Base-by-base conservation (phyloP, 2,888 invertebrate genomes). In the Eupsilia transversa region DNA sequence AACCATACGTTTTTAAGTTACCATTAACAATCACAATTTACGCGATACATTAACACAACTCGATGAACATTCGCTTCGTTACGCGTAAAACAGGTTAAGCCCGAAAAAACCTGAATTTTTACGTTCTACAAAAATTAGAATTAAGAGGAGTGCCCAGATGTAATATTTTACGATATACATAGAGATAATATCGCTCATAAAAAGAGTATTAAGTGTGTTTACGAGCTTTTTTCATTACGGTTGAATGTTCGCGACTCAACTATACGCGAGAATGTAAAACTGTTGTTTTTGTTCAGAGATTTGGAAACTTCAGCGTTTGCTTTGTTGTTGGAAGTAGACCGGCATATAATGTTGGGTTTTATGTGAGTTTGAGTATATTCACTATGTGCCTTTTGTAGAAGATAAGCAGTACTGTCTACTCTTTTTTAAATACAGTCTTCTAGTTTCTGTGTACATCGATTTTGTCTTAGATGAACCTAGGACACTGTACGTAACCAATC, bases 181-280 rank as follows among this genome's bases (percentile, higher is more conserved):
- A 81, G 74, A 80, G 87, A 87, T 88, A 73, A 84, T 82, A 87
- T 86, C 85, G 61, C 70, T 67, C 85, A 77, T 87, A 88, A 87
- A 87, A 87, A 83, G 35, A 77, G 65, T 82, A 85, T 80, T 77
- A 87, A 86, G 57, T 67, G 33, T 73, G 83, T 88, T 88, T 83
- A 86, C 77, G 73, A 75, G 33, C 10, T 80, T 77, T 82, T 87
- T 87, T 82, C 82, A 72, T 86, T 66, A 77, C 75, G 74, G 76
- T 73, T 61, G 74, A 80, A 84, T 74, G 79, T 79, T 73, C 78
- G 64, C 73, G 60, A 63, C 65, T 72, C 61, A 73, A 78, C 85
- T 83, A 83, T 77, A 79, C 68, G 64, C 23, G 67, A 33, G 77
- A 74, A 82, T 79, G 74, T 70, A 43, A 59, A 77, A 77, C 65